These are phyloP conservation scores for Gnatocerus cornutus DNA, from an alignment of 2,888 invertebrate genomes.

Conservation along the genomic window DNA sequence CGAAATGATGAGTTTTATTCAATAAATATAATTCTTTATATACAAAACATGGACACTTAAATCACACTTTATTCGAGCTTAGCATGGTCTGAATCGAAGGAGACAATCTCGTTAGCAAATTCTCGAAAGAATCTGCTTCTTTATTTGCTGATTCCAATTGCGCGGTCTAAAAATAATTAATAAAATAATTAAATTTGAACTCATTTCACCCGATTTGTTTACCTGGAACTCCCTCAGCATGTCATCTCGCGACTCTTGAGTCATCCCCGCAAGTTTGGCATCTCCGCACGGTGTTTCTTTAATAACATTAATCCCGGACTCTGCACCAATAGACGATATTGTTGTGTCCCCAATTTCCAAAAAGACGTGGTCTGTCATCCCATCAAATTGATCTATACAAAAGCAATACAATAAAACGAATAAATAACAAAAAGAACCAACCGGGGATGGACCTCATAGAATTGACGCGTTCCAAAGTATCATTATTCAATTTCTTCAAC, in stretches of 20 bases:
- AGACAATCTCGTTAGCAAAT: neutral
- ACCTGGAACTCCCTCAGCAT: constrained; percentile 7
- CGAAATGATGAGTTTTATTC: neutral
- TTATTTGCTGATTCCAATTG: neutral
- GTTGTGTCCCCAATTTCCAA: constrained; percentile 32
- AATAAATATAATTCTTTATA: neutral
- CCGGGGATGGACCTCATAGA: constrained; percentile 14
- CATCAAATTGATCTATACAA: neutral
- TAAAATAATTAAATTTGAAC: no score
- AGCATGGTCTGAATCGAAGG: neutral
- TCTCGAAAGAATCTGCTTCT: neutral
- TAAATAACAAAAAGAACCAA: constrained; percentile 1
- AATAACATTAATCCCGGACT: constrained; percentile 17
- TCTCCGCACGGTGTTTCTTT: constrained; percentile 32
- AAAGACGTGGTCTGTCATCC: neutral
- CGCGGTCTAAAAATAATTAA: no score
- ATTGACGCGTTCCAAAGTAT: constrained; percentile 15
- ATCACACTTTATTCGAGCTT: neutral
- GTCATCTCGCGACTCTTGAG: constrained; percentile 8
- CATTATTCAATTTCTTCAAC: constrained; percentile 60
- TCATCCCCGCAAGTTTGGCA: constrained; percentile 3
- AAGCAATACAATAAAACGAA: constrained; percentile 7
- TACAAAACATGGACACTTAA: neutral
- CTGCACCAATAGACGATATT: constrained; percentile 16
- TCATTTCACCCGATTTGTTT: neutral